phyloP scores from a whole-genome alignment of 2,797 vertebrate species.

The Eidolon dupreanum region DNA sequence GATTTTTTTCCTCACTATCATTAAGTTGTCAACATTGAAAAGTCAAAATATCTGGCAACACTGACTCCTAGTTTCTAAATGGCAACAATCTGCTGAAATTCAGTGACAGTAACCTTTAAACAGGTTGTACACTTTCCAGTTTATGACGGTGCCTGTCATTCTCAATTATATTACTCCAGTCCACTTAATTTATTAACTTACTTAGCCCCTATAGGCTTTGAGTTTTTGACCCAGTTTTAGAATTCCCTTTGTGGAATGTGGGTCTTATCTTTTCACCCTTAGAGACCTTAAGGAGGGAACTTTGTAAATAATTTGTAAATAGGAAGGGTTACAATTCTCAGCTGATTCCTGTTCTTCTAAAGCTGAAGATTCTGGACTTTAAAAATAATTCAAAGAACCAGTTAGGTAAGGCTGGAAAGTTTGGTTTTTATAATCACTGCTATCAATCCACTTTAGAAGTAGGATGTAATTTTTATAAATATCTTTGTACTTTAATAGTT shows the following conservation, averaged over 20 bases:
- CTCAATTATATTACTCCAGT: neutral
- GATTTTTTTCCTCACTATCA: slow-evolving; percentile 22
- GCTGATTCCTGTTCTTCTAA: slow-evolving; percentile 16
- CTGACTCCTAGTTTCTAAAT: neutral
- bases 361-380: slow-evolving; percentile 18
- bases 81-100: neutral
- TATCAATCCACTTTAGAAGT: neutral
- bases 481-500: slow-evolving; percentile 47
- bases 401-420: neutral
- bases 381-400: slow-evolving; percentile 20
- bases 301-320: slow-evolving; percentile 23
- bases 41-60: neutral
- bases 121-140: neutral
- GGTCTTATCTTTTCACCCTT: neutral
- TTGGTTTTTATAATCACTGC: slow-evolving; percentile 18
- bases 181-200: slow-evolving; percentile 30
- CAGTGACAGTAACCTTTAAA: neutral
- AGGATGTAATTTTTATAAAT: slow-evolving; percentile 36
- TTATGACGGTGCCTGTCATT: neutral
- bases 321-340: slow-evolving; percentile 18
- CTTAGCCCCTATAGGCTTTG: neutral
- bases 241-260: slow-evolving; percentile 36
- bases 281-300: neutral
- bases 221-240: slow-evolving; percentile 16
- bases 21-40: slow-evolving; percentile 48